Base-by-base conservation (phyloP, 2,888 invertebrate species). In the Pyralis farinalis region DNA sequence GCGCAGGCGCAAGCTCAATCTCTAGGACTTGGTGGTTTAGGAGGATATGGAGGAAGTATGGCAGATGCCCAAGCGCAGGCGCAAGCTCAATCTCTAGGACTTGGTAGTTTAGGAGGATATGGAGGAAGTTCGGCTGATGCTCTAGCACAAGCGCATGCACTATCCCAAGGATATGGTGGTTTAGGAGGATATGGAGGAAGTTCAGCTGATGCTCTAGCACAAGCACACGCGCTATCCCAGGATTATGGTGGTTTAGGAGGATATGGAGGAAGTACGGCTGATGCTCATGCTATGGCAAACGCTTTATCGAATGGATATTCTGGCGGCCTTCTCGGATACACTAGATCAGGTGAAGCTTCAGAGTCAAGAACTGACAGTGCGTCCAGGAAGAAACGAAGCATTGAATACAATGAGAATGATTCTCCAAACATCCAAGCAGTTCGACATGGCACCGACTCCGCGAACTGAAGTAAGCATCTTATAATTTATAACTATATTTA, bases 1-100 rank as follows among this genome's bases (percentile, higher is more conserved):
- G 47, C 49, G 7, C 43, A 43, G n/a, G 51, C 54, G 4, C 42
- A 43, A 30, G 44, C 49, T 10, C 40, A 48, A 46, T 56, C 51
- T 21, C 51, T 50, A 30, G 12, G 41, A 33, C 42, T 35, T 9
- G 6, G 31, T 1, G 37, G 25, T 33, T 9, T 22, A 16, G 16
- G 16, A 3, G 16, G 16, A 16, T 16, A 4, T 2, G 16, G 16
- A 16, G 16, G 16, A 2, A 16, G 4, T 16, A 4, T 30, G 1
- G 40, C 41, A 10, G 21, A 40, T 9, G 46, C 48, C 8, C 44
- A 44, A 27, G 48, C 51, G 5, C 32, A 44, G 5, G 46, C 52
- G 31, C 40, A 41, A 25, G 44, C 51, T 27, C 40, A 10, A 31
- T 28, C 34, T 12, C 22, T 37, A 3, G 20, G 40, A 37, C 1